A percentile compares a stretch with the other conserved stretches of the same genome.
phyloP scores from a whole-genome alignment of 2,888 invertebrate species.

The Amphimallon solstitiale region DNA sequence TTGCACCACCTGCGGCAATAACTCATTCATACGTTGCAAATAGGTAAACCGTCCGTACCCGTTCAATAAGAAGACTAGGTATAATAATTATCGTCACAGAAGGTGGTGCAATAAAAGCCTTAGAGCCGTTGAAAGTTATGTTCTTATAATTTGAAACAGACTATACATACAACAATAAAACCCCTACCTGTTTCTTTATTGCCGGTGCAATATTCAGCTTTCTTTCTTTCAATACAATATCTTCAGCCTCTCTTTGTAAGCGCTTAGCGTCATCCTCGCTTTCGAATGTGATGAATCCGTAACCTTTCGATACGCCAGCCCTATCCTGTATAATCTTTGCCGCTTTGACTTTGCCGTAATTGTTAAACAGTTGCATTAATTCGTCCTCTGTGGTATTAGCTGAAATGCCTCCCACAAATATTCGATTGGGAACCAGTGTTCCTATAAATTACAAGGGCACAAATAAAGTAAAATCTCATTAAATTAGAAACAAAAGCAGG shows the following conservation, averaged over 20 bases:
- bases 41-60: too few species aligned
- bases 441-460: constrained; percentile 62
- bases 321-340: constrained; percentile 95
- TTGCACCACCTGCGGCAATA: too few species aligned
- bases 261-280: constrained; percentile 86
- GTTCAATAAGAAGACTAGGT: too few species aligned
- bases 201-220: constrained; percentile 89
- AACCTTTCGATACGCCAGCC: constrained; percentile 94
- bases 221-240: constrained; percentile 80
- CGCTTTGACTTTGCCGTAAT: constrained; percentile 88
- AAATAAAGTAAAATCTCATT: too few species aligned
- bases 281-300: constrained; percentile 87
- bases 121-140: too few species aligned
- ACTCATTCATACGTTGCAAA: too few species aligned
- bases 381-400: constrained; percentile 93
- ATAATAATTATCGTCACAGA: too few species aligned
- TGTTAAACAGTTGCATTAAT: constrained; percentile 89
- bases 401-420: constrained; percentile 96
- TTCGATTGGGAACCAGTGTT: constrained; percentile 91
- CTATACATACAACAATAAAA: too few species aligned
- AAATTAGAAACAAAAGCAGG: too few species aligned
- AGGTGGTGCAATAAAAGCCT: too few species aligned
- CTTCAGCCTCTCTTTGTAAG: constrained; percentile 78
- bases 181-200: constrained; percentile 76
- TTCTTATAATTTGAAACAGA: too few species aligned